Evolutionary conservation across 2,113 vertebrate genomes (phyloP).

Genomic region (Neotragus moschatus): DNA sequence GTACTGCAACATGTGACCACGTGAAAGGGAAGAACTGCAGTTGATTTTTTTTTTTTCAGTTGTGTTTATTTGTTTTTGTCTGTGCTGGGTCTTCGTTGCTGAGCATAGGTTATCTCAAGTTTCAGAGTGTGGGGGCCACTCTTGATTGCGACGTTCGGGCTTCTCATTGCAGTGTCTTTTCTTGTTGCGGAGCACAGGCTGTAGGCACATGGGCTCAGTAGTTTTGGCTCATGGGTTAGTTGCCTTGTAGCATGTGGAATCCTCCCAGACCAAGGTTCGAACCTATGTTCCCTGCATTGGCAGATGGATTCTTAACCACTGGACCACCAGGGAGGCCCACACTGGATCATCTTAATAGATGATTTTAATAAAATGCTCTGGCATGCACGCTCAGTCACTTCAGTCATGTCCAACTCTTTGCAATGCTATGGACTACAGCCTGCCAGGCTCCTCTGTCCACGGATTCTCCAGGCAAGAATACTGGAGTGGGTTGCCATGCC

Average conservation of each 20-base stretch:
- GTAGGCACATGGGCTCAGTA: not conserved
- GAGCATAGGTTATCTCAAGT: not conserved
- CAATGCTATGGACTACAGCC: not conserved
- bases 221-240: not conserved
- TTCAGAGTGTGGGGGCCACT: not conserved
- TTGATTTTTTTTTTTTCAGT: not conserved
- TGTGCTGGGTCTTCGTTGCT: not conserved
- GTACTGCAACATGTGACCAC: not conserved
- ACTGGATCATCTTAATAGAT: not conserved
- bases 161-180: not conserved
- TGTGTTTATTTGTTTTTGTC: not conserved
- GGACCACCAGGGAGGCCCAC: not conserved
- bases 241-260: not conserved
- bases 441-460: not conserved
- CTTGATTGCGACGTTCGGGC: not conserved
- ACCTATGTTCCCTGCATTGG: not conserved
- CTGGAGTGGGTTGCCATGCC: not conserved
- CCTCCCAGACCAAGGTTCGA: not conserved
- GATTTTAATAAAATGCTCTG: not conserved
- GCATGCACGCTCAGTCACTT: not conserved
- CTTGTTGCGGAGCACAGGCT: not conserved
- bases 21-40: not conserved
- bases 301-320: not conserved
- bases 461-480: not conserved
- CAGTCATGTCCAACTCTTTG: not conserved